Evolutionary conservation across 2,113 vertebrate genomes (phyloP), one percentile per base, ranked within the genome.

Genomic region (Orthochromis indermauri): DNA sequence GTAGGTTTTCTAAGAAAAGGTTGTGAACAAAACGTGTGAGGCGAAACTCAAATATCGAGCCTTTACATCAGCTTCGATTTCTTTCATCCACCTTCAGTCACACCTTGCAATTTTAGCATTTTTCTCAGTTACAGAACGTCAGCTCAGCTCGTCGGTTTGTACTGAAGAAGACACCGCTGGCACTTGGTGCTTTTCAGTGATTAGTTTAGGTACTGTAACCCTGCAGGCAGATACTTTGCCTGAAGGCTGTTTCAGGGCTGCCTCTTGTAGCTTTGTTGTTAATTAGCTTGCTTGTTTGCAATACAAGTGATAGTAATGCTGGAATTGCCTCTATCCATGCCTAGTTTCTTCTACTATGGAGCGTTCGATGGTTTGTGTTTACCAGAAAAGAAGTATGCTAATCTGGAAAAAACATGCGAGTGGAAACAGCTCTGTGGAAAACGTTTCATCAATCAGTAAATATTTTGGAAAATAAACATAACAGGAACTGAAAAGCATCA

Each of bases 121-220:
- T 54, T 26, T 24, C 54, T 57, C 21, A 9, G 80, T 81, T 57
- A 54, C 84, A 79, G 57, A 85, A 88, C 49, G 4, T 55, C 21
- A 28, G 54, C 71, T 68, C 49, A 11, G 80, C 55, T 68, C 17
- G 2, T 28, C 35, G 2, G 78, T 84, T 91, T 54, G 31, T 59
- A 49, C 80, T 47, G 80, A 80, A 54, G 45, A 35, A 55, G 83
- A 78, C 45, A n/a, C 33, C 8, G 2, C 40, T 42, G 71, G 81
- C 83, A 19, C 24, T 76, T 10, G 16, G 31, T 86, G 63, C 84
- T 63, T 81, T 66, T 76, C 66, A 84, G 80, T 8, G 21, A 88
- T 91, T 90, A 61, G 81, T 88, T 91, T 81, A 87, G 90, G 86
- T 84, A 53, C 86, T 45, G 37, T 85, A 83, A 21, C 51, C 73